These are phyloP conservation scores for Melipona bicolor DNA, from an alignment of 2,888 invertebrate genomes.

Conservation along the genomic window DNA sequence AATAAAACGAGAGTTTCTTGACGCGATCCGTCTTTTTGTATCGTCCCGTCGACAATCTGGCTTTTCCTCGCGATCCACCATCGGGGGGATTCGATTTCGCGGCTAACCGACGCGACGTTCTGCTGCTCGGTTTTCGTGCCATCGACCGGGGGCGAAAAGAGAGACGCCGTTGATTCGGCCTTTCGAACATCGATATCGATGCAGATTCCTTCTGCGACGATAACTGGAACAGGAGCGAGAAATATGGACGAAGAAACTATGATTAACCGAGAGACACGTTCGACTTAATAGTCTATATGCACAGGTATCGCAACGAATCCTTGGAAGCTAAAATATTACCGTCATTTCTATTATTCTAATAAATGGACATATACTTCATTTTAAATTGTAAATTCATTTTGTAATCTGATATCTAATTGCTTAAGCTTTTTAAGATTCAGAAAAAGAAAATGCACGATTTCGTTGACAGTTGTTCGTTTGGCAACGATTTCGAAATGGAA, in stretches of 20 bases:
- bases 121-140: neutral
- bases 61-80: slow-evolving; percentile 9
- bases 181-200: neutral
- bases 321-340: too few relatives aligned
- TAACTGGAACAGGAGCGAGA: neutral
- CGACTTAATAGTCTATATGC: neutral
- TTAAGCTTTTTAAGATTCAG: too few relatives aligned
- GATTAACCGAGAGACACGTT: neutral
- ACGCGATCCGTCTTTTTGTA: slow-evolving; percentile 21
- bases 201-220: too few relatives aligned
- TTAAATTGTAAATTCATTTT: too few relatives aligned
- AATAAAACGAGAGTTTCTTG: slow-evolving; percentile 29
- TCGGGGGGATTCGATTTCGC: slow-evolving; percentile 65
- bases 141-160: neutral
- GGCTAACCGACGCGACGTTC: slow-evolving; percentile 48
- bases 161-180: neutral
- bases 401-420: too few relatives aligned
- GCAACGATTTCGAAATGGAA: too few relatives aligned
- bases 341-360: too few relatives aligned
- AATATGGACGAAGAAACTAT: neutral
- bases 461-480: too few relatives aligned
- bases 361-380: too few relatives aligned
- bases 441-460: too few relatives aligned
- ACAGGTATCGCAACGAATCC: neutral
- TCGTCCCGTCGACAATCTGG: neutral